These are phyloP conservation scores for Abscondita cerata DNA, from an alignment of 2,888 invertebrate genomes.

Conservation along the genomic window DNA sequence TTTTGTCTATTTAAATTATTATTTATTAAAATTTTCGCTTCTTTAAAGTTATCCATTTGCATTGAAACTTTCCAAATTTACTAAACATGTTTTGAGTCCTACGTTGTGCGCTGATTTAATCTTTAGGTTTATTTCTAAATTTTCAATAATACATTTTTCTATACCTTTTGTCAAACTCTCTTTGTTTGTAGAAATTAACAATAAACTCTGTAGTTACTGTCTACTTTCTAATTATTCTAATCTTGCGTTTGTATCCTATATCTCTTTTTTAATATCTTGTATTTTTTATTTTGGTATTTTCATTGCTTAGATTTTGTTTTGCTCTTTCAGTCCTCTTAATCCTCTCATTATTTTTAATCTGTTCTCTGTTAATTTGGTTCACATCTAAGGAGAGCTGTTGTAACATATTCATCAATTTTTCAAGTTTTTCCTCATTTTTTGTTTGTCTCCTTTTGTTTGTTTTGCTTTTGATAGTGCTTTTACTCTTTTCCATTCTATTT, in stretches of 20 bases:
- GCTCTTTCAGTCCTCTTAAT: not conserved
- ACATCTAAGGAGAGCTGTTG: constrained; percentile 11
- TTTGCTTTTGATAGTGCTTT: constrained; percentile 1
- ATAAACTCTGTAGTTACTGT: constrained; percentile 1
- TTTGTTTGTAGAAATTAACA: not conserved
- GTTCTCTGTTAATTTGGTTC: constrained; percentile 6
- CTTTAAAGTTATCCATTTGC: constrained; percentile 1
- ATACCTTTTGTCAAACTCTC: not conserved
- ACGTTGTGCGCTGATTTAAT: not conserved
- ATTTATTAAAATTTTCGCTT: not conserved
- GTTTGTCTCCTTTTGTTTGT: not conserved
- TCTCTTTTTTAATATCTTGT: constrained; percentile 5
- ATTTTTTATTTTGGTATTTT: constrained; percentile 4
- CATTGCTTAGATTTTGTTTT: constrained; percentile 4
- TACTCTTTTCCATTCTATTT: not conserved
- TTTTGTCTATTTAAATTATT: constrained; percentile 1
- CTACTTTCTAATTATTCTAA: constrained; percentile 3
- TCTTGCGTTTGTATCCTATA: constrained; percentile 1
- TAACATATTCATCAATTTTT: constrained; percentile 8
- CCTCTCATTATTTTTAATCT: constrained; percentile 3
- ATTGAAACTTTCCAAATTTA: constrained; percentile 1
- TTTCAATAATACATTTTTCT: constrained; percentile 1
- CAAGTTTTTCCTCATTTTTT: constrained; percentile 10
- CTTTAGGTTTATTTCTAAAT: constrained; percentile 1
- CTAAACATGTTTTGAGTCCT: constrained; percentile 1